Evolutionary conservation across 1,140 invertebrate genomes (phyloP).

Genomic region (Drosophila paulistorum): DNA sequence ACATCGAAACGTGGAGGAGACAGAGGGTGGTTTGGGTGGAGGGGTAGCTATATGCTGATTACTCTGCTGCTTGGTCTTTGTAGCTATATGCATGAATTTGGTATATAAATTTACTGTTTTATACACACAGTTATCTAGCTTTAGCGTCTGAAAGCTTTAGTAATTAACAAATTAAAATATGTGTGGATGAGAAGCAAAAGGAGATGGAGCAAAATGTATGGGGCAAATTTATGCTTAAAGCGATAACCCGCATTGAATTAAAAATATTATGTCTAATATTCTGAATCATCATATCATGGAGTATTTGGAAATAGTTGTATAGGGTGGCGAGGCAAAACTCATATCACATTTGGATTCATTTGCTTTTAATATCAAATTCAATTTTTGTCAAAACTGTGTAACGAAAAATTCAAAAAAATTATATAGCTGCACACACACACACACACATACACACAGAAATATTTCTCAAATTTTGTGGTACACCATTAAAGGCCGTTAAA

Average conservation of each 20-base stretch:
- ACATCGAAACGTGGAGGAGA: constrained; percentile 15
- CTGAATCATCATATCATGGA: too few relatives aligned
- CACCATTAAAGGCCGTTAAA: neutral
- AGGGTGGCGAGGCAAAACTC: too few relatives aligned
- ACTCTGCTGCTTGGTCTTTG: constrained; percentile 45
- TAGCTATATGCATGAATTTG: constrained; percentile 32
- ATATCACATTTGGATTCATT: too few relatives aligned
- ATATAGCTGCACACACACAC: too few relatives aligned
- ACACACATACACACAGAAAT: neutral
- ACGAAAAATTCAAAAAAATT: too few relatives aligned
- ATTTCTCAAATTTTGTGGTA: neutral
- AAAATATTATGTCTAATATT: too few relatives aligned
- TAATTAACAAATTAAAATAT: constrained; percentile 80
- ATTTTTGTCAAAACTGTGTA: too few relatives aligned
- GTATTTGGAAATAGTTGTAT: too few relatives aligned
- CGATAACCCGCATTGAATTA: too few relatives aligned
- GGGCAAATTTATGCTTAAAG: neutral
- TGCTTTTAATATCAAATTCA: too few relatives aligned
- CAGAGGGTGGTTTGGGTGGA: neutral
- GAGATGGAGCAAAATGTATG: neutral
- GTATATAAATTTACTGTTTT: constrained; percentile 62
- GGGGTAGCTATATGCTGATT: constrained; percentile 60
- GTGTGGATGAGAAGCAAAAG: constrained; percentile 19
- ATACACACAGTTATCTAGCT: constrained; percentile 25
- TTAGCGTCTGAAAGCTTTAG: constrained; percentile 55